phyloP scores from a whole-genome alignment of 2,888 invertebrate genomes.

The Lottia gigantea region DNA sequence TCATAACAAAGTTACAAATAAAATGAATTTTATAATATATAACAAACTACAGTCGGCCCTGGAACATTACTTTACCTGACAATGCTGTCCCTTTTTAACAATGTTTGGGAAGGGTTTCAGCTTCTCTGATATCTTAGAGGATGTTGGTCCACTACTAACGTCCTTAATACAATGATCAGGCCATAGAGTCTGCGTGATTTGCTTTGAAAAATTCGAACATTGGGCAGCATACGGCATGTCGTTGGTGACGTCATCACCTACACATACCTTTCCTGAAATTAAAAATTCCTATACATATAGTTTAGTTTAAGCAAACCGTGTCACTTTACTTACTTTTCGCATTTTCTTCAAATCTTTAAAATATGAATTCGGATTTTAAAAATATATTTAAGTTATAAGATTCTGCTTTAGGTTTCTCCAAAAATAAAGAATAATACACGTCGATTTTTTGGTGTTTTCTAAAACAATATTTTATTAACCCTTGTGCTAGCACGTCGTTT shows the following conservation, averaged over 20 bases:
- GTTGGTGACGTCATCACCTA: conserved; percentile 3
- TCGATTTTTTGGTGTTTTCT: too few species aligned
- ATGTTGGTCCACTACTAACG: conserved; percentile 34
- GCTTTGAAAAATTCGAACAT: conserved; percentile 32
- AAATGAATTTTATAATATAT: neutral
- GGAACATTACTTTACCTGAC: conserved; percentile 40
- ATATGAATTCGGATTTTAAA: too few species aligned
- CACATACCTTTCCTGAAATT: conserved; percentile 29
- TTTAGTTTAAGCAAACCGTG: too few species aligned
- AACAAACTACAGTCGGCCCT: too few species aligned
- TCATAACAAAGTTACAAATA: neutral
- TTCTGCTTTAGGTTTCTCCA: neutral
- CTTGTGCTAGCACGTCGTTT: too few species aligned
- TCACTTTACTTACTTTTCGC: too few species aligned
- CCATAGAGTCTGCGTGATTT: conserved; percentile 53
- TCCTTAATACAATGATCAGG: conserved; percentile 59
- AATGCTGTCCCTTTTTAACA: conserved; percentile 48
- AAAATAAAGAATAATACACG: too few species aligned
- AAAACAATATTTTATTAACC: too few species aligned
- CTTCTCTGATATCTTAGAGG: conserved; percentile 35
- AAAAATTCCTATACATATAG: neutral
- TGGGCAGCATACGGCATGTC: conserved; percentile 20
- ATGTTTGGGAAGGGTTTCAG: conserved; percentile 37
- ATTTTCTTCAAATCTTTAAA: too few species aligned
- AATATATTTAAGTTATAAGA: neutral